Evolutionary conservation across 2,113 vertebrate genomes (phyloP), one percentile per base, ranked within the genome.

Genomic region (Brachyhypopomus occidentalis): DNA sequence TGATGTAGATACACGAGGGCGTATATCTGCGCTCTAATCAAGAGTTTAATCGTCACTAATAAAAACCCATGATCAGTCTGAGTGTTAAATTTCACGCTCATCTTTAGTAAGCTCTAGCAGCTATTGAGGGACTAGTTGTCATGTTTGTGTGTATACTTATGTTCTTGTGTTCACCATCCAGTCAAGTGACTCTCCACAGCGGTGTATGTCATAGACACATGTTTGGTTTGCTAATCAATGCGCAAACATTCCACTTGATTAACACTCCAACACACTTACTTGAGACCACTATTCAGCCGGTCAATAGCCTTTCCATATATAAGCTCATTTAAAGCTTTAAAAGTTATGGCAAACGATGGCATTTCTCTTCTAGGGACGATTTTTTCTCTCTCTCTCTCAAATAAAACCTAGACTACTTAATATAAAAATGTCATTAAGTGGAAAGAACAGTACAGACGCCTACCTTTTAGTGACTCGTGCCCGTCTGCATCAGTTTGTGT

Each of bases 401-500:
- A 14, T 14, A 14, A 52, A 52, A 12, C 30, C 3, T 30, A 14
- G 14, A 14, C 0, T 14, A 14, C 45, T 52, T 52, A 52, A 52
- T 52, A 52, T 52, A 14, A 52, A 52, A 52, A 52, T 52, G 45
- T 52, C 12, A 52, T 9, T 14, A 52, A 52, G 12, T 14, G 45
- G 8, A 14, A 11, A 52, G 56, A 78, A 82, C 45, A 73, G 25
- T 14, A 19, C 62, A 88, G 87, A 87, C 92, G 90, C 92, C 52
- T 80, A 83, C 92, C 85, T 84, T 89, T 86, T 36, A 86, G 81
- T 16, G 87, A 78, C 62, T 63, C 75, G 84, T 73, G 63, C 62
- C 64, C 73, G 78, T 88, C 88, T 85, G 90, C 92, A 94, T 94
- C 80, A 87, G 92, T 89, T 70, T 86, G 87, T 85, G 78, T 85